These are phyloP conservation scores for Ommatoiulus sabulosus DNA, from an alignment of 2,888 invertebrate genomes.

Conservation along the genomic window DNA sequence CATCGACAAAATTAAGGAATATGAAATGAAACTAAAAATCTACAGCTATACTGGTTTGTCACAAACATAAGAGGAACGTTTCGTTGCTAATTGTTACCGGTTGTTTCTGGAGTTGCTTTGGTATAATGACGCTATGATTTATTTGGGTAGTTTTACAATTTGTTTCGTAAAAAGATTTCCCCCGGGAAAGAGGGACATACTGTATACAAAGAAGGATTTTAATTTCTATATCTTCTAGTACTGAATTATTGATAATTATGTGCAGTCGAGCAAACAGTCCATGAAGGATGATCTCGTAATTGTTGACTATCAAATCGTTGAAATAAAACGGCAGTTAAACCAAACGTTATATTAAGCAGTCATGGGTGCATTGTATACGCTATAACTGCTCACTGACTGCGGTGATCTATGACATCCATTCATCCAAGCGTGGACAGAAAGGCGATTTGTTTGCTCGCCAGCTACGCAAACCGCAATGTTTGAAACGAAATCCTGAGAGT, in stretches of 20 bases:
- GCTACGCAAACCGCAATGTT: constrained; percentile 24
- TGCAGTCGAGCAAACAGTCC: background rate
- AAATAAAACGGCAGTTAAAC: background rate
- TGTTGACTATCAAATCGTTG: background rate
- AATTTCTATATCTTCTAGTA: background rate
- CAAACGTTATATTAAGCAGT: background rate
- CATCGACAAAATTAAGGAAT: no score
- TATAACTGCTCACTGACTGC: background rate
- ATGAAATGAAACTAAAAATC: no score
- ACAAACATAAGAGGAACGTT: no score
- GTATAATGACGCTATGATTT: no score
- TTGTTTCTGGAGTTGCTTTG: no score
- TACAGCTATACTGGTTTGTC: no score
- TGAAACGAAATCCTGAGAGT: background rate
- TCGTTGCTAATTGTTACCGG: no score
- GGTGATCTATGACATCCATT: constrained; percentile 13
- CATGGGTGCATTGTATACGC: background rate
- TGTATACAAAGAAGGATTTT: background rate
- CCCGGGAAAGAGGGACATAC: no score
- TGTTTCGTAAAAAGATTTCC: no score
- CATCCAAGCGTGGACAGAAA: constrained; percentile 2
- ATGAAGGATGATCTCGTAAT: constrained; percentile 9
- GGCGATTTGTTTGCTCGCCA: background rate
- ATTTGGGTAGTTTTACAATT: no score
- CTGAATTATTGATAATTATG: background rate